phyloP scores from a whole-genome alignment of 1,140 invertebrate species.

The Trypoxylus dichotomus region DNA sequence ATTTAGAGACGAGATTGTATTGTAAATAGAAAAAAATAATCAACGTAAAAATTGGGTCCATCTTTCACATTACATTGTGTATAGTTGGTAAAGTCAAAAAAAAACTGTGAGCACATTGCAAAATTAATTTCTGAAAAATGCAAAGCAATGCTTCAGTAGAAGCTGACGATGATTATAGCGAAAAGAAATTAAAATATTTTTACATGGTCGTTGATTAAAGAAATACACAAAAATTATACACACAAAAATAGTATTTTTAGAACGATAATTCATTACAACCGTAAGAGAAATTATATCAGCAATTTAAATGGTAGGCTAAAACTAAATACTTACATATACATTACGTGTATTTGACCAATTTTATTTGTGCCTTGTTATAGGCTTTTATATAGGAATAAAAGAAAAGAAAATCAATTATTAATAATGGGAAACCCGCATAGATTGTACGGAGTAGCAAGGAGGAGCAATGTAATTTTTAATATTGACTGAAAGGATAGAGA shows the following conservation, averaged over 20 bases:
- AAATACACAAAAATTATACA: neutral
- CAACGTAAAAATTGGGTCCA: slow-evolving; percentile 22
- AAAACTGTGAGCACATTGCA: neutral
- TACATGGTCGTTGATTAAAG: slow-evolving; percentile 6
- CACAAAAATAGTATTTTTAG: slow-evolving; percentile 17
- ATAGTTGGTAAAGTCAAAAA: neutral
- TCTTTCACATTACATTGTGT: slow-evolving; percentile 8
- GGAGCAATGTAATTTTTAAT: neutral
- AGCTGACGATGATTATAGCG: neutral
- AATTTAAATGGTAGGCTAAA: slow-evolving; percentile 17
- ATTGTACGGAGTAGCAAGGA: neutral
- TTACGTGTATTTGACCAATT: slow-evolving; percentile 41
- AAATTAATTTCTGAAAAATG: neutral
- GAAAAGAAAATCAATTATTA: slow-evolving; percentile 13
- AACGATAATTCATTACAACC: slow-evolving; percentile 5
- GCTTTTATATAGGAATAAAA: slow-evolving; percentile 36
- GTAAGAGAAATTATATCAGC: slow-evolving; percentile 22
- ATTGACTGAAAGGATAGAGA: neutral
- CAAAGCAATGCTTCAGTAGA: neutral
- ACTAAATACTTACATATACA: neutral
- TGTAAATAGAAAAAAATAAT: slow-evolving; percentile 8
- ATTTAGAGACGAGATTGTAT: neutral
- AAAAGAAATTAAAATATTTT: neutral
- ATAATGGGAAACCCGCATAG: slow-evolving; percentile 5
- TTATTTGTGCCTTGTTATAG: slow-evolving; percentile 43